Evolutionary conservation across 2,888 invertebrate genomes (phyloP), one percentile per base, ranked within the genome.

Genomic region (Oscheius onirici): DNA sequence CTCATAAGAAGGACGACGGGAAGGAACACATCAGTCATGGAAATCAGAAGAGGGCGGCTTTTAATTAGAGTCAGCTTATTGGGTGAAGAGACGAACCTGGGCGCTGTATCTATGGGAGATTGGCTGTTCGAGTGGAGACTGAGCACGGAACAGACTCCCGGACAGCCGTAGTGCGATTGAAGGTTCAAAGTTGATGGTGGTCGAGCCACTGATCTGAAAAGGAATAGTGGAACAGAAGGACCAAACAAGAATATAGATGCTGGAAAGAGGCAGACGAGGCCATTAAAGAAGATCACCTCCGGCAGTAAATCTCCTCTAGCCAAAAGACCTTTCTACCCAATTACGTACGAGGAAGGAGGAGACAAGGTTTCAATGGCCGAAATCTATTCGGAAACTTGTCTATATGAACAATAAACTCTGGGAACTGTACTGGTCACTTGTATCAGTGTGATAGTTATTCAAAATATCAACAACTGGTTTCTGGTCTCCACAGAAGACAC

Each of bases 21-120:
- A 17, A 69, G 70, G 55, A 55, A 55, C 52, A 55, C 34, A 34
- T 34, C 34, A 58, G 73, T 65, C 61, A 28, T 61, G 70, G 65
- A 73, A 55, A 72, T 68, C 65, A 69, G 61, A 34, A 8, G n/a
- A n/a, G 34, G 34, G 34, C n/a, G 46, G 51, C 28, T 55, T 24
- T 55, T 55, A 28, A 28, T 13, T 15, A 28, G n/a, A 26, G 55
- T 2, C 22, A 55, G n/a, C 15, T 55, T 65, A 63, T 40, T 20
- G 22, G 20, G 46, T 28, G 24, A 28, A 63, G 69, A 60, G 57
- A 46, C n/a, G 13, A 46, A 26, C 34, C 26, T 28, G 8, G 28
- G 54, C 5, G 54, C n/a, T 28, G 26, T 20, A n/a, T 49, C 63
- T 49, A 63, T 63, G n/a, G 63, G 63, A 46, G 63, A 63, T 15